Conservation (phyloP, 2,888 invertebrate species). For the Tinea pellionella region DNA sequence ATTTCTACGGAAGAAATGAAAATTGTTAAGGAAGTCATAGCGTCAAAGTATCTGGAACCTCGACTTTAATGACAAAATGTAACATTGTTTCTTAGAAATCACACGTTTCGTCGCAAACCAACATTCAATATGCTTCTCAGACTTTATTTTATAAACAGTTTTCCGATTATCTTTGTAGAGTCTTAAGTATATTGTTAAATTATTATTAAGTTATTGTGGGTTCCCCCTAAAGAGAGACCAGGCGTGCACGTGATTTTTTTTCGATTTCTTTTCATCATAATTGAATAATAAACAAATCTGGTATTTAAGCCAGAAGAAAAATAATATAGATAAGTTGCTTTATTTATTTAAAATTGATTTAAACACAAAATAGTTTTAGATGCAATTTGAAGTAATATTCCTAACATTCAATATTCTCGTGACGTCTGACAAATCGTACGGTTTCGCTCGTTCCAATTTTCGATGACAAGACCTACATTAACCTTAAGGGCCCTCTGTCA, state of each 20-base stretch:
- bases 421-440: conserved; percentile 55
- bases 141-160: conserved; percentile 1
- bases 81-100: conserved; percentile 34
- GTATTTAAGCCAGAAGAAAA: too few species aligned
- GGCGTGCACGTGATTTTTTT: too few species aligned
- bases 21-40: conserved; percentile 50
- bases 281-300: too few species aligned
- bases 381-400: background rate
- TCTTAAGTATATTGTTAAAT: too few species aligned
- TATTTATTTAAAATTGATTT: too few species aligned
- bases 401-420: conserved; percentile 43
- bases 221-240: too few species aligned
- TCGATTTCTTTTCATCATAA: too few species aligned
- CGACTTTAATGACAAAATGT: conserved; percentile 34
- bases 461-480: conserved; percentile 62
- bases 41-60: conserved; percentile 33
- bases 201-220: too few species aligned
- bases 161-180: background rate
- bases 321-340: too few species aligned
- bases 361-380: too few species aligned
- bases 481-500: conserved; percentile 60
- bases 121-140: background rate
- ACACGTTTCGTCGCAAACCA: conserved; percentile 7
- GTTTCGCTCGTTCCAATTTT: conserved; percentile 52
- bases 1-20: conserved; percentile 48